Evolutionary conservation across 2,888 invertebrate species (phyloP).

Genomic region (Trissolcus brochymenae): DNA sequence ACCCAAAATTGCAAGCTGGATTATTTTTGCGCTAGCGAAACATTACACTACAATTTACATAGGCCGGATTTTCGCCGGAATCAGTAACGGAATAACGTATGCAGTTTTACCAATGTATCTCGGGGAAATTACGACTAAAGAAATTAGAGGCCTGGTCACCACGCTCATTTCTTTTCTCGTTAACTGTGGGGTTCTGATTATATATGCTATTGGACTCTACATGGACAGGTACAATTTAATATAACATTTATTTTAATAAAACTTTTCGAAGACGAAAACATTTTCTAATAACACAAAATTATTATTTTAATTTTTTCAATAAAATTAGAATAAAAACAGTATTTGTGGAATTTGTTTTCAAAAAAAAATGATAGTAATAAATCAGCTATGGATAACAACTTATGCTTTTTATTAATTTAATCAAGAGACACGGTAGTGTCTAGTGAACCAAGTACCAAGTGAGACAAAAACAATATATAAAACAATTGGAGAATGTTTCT

Average conservation of each 20-base stretch:
- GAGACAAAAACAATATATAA: too few relatives aligned
- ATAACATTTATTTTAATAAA: not conserved
- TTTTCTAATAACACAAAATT: too few relatives aligned
- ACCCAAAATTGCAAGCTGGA: slow-evolving; percentile 72
- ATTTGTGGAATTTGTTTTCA: too few relatives aligned
- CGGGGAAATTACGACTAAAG: slow-evolving; percentile 72
- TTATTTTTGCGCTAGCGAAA: slow-evolving; percentile 66
- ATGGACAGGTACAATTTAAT: slow-evolving; percentile 25
- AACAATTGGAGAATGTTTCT: too few relatives aligned
- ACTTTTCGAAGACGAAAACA: not conserved
- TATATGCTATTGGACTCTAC: slow-evolving; percentile 54
- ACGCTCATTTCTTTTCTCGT: slow-evolving; percentile 68
- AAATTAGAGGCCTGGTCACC: slow-evolving; percentile 70
- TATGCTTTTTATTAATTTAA: too few relatives aligned
- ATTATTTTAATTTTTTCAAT: too few relatives aligned
- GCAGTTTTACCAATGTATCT: slow-evolving; percentile 73
- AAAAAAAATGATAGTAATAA: too few relatives aligned
- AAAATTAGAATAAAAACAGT: too few relatives aligned
- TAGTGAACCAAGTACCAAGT: too few relatives aligned
- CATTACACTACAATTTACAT: slow-evolving; percentile 63
- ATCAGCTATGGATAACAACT: too few relatives aligned
- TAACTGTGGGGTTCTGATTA: slow-evolving; percentile 66
- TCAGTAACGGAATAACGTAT: slow-evolving; percentile 72
- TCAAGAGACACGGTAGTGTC: too few relatives aligned
- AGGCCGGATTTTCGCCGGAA: slow-evolving; percentile 69